Evolutionary conservation across 2,113 vertebrate genomes (phyloP).

Genomic region (Pipra filicauda): DNA sequence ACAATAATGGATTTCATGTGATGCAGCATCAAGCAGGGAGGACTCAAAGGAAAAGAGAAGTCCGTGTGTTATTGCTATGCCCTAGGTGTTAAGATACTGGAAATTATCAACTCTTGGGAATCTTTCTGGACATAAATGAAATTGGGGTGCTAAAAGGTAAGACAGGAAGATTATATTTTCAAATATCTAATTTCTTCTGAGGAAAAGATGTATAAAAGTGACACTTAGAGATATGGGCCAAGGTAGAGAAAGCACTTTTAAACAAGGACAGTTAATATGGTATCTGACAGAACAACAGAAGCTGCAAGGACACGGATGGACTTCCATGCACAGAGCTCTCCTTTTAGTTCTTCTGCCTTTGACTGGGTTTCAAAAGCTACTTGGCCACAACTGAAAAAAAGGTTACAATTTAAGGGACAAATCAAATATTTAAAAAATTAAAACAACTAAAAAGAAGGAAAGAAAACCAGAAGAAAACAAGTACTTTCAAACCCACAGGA

Average conservation of each 20-base stretch:
- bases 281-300: background rate
- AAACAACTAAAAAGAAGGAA: background rate
- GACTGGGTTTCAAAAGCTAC: constrained; percentile 1
- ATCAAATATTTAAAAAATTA: background rate
- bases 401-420: background rate
- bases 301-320: accelerated
- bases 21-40: background rate
- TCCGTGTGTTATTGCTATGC: background rate
- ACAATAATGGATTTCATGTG: background rate
- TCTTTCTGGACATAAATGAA: background rate
- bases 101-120: background rate
- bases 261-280: background rate
- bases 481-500: background rate
- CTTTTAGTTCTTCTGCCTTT: background rate
- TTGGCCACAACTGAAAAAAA: background rate
- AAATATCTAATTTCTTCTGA: background rate
- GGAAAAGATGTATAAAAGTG: background rate
- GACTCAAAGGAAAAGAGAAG: background rate
- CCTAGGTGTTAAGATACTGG: background rate
- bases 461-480: background rate
- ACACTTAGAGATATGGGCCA: background rate
- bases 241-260: background rate
- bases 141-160: background rate
- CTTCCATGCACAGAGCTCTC: background rate
- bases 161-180: background rate